Conservation (phyloP, 2,113 vertebrate genomes). For the Quiscalus mexicanus region DNA sequence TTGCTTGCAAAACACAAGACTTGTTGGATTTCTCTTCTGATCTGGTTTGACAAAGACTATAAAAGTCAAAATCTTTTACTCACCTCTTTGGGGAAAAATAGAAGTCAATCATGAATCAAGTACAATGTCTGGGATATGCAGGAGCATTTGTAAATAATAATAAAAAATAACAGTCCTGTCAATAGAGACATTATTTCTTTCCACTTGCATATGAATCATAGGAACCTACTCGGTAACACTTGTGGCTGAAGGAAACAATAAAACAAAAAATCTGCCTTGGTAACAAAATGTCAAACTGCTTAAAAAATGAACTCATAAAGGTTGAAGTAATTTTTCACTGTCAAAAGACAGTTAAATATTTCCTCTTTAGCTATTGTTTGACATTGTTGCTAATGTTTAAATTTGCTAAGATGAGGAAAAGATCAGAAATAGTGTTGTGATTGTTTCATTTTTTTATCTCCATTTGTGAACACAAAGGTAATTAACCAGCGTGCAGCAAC, state of each 20-base stretch:
- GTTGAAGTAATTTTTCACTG: slow-evolving; percentile 45
- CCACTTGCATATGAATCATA: slow-evolving; percentile 21
- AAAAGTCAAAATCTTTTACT: background rate
- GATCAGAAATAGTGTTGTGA: background rate
- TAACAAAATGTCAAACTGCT: background rate
- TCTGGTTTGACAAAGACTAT: background rate
- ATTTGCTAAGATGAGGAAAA: background rate
- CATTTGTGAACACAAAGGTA: background rate
- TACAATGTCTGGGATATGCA: background rate
- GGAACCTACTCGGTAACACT: background rate
- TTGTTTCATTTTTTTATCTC: background rate
- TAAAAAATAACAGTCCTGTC: background rate
- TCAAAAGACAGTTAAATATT: slow-evolving; percentile 9
- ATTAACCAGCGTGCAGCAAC: background rate
- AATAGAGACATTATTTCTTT: slow-evolving; percentile 14
- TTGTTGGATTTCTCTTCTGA: background rate
- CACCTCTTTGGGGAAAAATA: background rate
- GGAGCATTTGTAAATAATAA: slow-evolving; percentile 3
- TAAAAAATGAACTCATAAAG: background rate
- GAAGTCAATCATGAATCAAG: background rate
- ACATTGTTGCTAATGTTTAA: background rate
- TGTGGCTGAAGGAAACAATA: slow-evolving; percentile 4
- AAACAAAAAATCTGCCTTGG: background rate
- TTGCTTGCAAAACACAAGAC: background rate
- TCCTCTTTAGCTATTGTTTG: slow-evolving; percentile 17